phyloP scores from a whole-genome alignment of 1,140 invertebrate genomes.

The Ooceraea biroi region DNA sequence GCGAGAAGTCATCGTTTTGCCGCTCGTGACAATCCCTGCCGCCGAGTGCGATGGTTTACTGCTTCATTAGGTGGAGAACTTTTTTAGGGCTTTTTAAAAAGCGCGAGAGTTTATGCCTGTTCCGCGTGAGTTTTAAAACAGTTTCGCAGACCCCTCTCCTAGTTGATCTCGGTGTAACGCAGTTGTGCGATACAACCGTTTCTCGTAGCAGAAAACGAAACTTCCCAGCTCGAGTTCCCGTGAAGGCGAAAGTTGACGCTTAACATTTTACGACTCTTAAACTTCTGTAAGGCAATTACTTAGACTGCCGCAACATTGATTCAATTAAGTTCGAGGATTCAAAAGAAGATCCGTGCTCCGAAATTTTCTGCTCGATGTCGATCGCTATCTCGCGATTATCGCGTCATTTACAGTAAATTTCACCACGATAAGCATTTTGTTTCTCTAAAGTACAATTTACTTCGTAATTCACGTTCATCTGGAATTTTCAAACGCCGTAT shows the following conservation, averaged over 20 bases:
- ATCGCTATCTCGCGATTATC: not conserved
- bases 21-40: slow-evolving; percentile 56
- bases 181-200: slow-evolving; percentile 60
- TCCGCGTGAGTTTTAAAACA: slow-evolving; percentile 81
- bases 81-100: slow-evolving; percentile 81
- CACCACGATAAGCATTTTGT: not conserved
- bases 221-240: slow-evolving; percentile 69
- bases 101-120: slow-evolving; percentile 76
- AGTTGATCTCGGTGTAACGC: slow-evolving; percentile 56
- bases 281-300: slow-evolving; percentile 50
- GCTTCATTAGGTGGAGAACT: slow-evolving; percentile 78
- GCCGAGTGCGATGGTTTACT: slow-evolving; percentile 66
- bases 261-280: slow-evolving; percentile 66
- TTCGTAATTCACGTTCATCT: not conserved
- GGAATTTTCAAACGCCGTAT: not conserved
- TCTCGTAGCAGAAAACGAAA: slow-evolving; percentile 67
- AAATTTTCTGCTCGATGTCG: not conserved
- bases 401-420: not conserved
- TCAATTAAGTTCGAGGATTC: slow-evolving; percentile 49
- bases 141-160: slow-evolving; percentile 65
- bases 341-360: not conserved
- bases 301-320: slow-evolving; percentile 35
- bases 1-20: slow-evolving; percentile 63
- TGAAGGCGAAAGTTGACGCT: slow-evolving; percentile 64
- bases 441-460: not conserved